phyloP scores from a whole-genome alignment of 1,140 invertebrate species.

The Aphaenogaster rudis region DNA sequence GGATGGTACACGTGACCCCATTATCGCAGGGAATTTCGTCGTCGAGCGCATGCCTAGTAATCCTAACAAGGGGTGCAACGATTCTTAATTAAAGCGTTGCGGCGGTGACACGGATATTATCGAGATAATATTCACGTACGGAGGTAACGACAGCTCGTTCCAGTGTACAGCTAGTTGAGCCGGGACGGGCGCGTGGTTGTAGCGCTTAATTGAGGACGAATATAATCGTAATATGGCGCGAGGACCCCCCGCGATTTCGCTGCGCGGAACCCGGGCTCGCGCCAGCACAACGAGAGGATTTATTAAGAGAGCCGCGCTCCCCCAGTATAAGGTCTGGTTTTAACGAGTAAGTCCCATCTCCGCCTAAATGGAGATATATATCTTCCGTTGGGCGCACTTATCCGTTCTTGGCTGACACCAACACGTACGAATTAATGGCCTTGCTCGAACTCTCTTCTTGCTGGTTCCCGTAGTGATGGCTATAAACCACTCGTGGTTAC shows the following conservation, averaged over 20 bases:
- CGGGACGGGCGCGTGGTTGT: neutral
- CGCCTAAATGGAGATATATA: conserved; percentile 85
- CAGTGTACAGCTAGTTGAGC: neutral
- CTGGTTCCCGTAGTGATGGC: conserved; percentile 67
- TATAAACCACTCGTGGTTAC: conserved; percentile 81
- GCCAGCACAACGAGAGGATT: conserved; percentile 62
- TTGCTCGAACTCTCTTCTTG: conserved; percentile 76
- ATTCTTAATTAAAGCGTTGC: conserved; percentile 50
- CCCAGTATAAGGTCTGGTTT: conserved; percentile 81
- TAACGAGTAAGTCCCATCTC: conserved; percentile 84
- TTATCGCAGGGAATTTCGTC: neutral
- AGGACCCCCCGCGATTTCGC: conserved; percentile 31
- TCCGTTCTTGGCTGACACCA: conserved; percentile 85
- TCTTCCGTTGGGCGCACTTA: conserved; percentile 85
- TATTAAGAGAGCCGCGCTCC: conserved; percentile 72
- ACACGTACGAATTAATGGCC: conserved; percentile 85
- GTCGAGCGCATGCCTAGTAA: neutral
- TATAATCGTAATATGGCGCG: conserved; percentile 68
- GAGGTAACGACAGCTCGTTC: conserved; percentile 41
- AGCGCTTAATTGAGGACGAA: conserved; percentile 61
- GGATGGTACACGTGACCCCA: neutral
- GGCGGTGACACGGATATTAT: conserved; percentile 32
- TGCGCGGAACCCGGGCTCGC: conserved; percentile 5
- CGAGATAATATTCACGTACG: conserved; percentile 26
- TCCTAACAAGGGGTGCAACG: conserved; percentile 19